Conservation (phyloP, 2,113 vertebrate genomes). For the Passer montanus region DNA sequence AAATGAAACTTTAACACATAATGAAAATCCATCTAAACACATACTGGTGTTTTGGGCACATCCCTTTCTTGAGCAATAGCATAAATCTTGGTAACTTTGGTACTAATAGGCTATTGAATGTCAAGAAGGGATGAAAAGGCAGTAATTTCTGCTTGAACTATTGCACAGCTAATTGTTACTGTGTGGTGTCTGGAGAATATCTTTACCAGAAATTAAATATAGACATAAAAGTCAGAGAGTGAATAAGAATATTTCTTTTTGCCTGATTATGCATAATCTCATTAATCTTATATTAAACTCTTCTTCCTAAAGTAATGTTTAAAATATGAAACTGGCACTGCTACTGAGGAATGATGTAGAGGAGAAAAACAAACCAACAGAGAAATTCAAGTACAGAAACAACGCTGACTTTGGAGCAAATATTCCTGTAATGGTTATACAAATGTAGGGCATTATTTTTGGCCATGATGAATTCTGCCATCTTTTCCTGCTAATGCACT, state of each 20-base stretch:
- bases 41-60: not conserved
- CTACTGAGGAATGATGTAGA: not conserved
- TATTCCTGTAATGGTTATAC: not conserved
- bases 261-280: not conserved
- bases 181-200: not conserved
- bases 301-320: not conserved
- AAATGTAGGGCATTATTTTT: not conserved
- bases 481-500: conserved; percentile 1
- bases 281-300: not conserved
- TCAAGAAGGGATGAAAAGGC: not conserved
- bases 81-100: not conserved
- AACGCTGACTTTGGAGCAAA: not conserved
- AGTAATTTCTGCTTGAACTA: not conserved
- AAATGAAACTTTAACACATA: not conserved
- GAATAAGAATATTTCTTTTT: not conserved
- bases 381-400: not conserved
- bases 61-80: not conserved
- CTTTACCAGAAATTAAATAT: not conserved
- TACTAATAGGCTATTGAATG: not conserved
- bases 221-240: not conserved
- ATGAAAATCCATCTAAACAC: not conserved
- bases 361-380: not conserved
- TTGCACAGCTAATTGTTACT: not conserved
- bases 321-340: not conserved
- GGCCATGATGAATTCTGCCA: not conserved